Evolutionary conservation across 2,797 vertebrate species (phyloP).

Genomic region (Mionectes olivaceus): DNA sequence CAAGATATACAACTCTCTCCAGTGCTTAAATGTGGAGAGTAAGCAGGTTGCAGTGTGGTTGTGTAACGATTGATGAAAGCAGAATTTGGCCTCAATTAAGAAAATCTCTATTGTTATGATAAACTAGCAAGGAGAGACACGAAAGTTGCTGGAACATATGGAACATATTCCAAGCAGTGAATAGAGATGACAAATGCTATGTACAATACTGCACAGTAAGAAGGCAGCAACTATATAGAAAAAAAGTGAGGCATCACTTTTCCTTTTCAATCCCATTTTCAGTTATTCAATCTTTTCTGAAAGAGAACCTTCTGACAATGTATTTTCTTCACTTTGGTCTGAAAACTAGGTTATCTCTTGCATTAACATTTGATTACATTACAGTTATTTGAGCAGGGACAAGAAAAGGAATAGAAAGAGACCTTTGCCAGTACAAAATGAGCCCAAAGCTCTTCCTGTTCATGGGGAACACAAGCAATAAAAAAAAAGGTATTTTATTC

Average conservation of each 20-base stretch:
- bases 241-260: neutral
- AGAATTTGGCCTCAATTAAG: neutral
- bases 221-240: neutral
- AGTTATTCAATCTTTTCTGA: neutral
- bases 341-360: neutral
- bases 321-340: neutral
- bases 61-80: neutral
- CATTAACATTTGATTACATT: neutral
- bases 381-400: neutral
- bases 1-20: neutral
- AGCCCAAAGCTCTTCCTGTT: neutral
- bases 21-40: fast-evolving
- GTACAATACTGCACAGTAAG: neutral
- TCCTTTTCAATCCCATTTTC: neutral
- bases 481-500: neutral
- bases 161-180: neutral
- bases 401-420: neutral
- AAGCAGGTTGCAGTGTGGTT: neutral
- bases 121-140: neutral
- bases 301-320: neutral
- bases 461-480: neutral
- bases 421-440: neutral
- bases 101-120: neutral
- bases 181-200: neutral
- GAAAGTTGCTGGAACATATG: neutral